Conservation (phyloP, 2,113 vertebrate species). For the Macquaria australasica region DNA sequence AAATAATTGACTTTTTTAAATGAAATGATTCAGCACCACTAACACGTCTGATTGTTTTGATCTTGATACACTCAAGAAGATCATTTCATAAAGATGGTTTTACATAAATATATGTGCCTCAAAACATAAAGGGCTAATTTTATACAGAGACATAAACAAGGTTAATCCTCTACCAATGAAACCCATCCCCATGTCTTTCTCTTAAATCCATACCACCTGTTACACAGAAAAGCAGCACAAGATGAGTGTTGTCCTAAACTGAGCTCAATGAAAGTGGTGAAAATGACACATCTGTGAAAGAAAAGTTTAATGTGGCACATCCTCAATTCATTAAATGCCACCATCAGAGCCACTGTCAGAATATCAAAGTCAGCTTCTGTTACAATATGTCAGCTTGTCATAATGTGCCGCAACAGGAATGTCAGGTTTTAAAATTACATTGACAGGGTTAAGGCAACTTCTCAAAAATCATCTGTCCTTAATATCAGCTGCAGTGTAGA, state of each 20-base stretch:
- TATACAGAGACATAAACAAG: not conserved
- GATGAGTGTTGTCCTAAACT: not conserved
- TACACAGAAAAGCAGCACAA: not conserved
- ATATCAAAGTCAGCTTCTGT: constrained; percentile 36
- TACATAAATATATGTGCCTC: not conserved
- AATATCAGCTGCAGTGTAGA: constrained; percentile 18
- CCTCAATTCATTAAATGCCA: constrained; percentile 36
- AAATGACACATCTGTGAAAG: constrained; percentile 30
- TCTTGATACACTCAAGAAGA: not conserved
- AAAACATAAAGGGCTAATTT: not conserved
- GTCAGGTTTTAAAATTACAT: constrained; percentile 40
- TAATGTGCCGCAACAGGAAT: constrained; percentile 30
- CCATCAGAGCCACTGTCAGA: constrained; percentile 41
- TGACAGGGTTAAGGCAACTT: constrained; percentile 50
- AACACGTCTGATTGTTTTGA: not conserved
- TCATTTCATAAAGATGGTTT: not conserved
- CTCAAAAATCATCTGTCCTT: constrained; percentile 39
- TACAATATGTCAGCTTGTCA: constrained; percentile 49
- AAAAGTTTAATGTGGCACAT: constrained; percentile 16
- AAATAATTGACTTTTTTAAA: constrained; percentile 26
- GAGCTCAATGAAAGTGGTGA: constrained; percentile 17
- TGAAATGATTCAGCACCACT: constrained; percentile 1
- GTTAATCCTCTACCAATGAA: not conserved
- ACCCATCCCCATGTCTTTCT: not conserved
- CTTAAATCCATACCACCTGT: constrained; percentile 7